Evolutionary conservation across 2,113 vertebrate genomes (phyloP).

Genomic region (Myotis yumanensis): DNA sequence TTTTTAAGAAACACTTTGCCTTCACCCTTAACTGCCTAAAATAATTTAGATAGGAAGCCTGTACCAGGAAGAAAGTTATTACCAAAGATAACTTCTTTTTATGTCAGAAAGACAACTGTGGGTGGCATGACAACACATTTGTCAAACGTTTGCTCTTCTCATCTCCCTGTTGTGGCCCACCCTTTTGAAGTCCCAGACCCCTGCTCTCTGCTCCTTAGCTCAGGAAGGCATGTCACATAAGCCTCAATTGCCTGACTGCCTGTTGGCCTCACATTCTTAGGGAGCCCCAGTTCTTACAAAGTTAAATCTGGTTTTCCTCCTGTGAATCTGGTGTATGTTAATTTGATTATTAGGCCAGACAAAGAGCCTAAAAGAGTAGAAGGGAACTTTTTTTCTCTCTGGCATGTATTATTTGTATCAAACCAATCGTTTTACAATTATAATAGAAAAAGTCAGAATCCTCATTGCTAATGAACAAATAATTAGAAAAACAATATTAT

Average conservation of each 20-base stretch:
- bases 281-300: not conserved
- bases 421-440: not conserved
- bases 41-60: not conserved
- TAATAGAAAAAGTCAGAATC: not conserved
- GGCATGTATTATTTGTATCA: not conserved
- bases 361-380: not conserved
- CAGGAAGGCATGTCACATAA: not conserved
- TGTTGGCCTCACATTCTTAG: not conserved
- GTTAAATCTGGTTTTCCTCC: not conserved
- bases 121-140: not conserved
- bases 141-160: not conserved
- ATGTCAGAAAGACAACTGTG: not conserved
- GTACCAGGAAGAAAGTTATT: not conserved
- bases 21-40: not conserved
- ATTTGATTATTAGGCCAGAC: not conserved
- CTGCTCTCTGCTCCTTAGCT: not conserved
- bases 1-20: not conserved
- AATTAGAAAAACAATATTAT: not conserved
- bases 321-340: not conserved
- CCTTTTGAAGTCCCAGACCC: not conserved
- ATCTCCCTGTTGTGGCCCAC: too few relatives aligned
- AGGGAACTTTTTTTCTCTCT: not conserved
- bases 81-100: not conserved
- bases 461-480: not conserved
- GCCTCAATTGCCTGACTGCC: too few relatives aligned